A percentile compares a stretch with the other conserved stretches of the same genome.
Evolutionary conservation across 2,113 vertebrate genomes (phyloP).

Genomic region (Psilopsiagon aymara): DNA sequence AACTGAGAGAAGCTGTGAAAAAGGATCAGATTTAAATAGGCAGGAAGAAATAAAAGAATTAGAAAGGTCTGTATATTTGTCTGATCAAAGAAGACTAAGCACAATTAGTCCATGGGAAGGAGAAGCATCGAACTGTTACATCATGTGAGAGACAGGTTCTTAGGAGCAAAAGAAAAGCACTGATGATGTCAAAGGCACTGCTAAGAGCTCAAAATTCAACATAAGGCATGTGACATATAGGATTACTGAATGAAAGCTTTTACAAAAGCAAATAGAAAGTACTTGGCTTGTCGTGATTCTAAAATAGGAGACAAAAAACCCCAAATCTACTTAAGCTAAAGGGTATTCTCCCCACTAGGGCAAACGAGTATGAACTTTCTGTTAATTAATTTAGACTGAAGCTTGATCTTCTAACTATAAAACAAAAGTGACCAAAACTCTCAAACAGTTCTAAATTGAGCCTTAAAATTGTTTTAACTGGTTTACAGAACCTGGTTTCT

Average conservation of each 20-base stretch:
- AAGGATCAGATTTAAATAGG: background rate
- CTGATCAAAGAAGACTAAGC: background rate
- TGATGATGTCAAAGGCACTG: background rate
- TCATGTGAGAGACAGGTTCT: background rate
- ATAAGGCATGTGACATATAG: background rate
- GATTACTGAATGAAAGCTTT: background rate
- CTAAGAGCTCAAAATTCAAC: background rate
- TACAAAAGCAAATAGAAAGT: background rate
- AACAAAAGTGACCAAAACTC: background rate
- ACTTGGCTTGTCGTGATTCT: background rate
- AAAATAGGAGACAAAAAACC: background rate
- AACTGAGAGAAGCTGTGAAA: background rate
- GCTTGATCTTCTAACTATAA: background rate
- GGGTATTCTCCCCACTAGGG: background rate
- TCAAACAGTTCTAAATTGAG: background rate
- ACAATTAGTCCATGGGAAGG: background rate
- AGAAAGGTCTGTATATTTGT: background rate
- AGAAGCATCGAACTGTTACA: accelerated
- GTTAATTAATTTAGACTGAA: background rate
- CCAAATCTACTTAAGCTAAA: background rate
- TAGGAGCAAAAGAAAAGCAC: background rate
- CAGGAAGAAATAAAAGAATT: background rate
- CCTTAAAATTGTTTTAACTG: background rate
- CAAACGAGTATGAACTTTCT: background rate
- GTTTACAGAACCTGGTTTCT: background rate